A percentile compares a stretch with the other conserved stretches of the same genome.
phyloP scores from a whole-genome alignment of 2,888 invertebrate genomes.

The Pollenia amentaria region DNA sequence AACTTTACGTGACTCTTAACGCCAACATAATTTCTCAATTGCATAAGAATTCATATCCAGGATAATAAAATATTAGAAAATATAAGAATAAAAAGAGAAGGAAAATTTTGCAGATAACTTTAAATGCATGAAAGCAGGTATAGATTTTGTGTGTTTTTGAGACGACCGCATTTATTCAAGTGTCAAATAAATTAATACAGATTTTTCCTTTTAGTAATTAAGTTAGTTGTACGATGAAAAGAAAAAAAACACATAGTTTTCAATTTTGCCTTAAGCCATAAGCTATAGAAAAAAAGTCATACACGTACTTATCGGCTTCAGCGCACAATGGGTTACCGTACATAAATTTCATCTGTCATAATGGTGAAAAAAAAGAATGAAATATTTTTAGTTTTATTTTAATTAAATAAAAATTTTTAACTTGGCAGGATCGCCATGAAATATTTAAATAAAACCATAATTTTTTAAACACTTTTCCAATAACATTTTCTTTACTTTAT shows the following conservation, averaged over 20 bases:
- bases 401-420: too few species aligned
- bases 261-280: constrained; percentile 61
- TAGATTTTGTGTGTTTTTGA: constrained; percentile 35
- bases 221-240: constrained; percentile 79
- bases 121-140: constrained; percentile 38
- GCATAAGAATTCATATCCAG: constrained; percentile 1
- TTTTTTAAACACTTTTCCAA: too few species aligned
- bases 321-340: constrained; percentile 7
- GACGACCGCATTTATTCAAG: constrained; percentile 81
- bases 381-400: too few species aligned
- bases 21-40: constrained; percentile 3
- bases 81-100: neutral
- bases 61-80: constrained; percentile 51
- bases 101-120: constrained; percentile 27
- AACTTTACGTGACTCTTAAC: constrained; percentile 76
- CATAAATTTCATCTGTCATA: neutral
- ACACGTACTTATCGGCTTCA: constrained; percentile 36
- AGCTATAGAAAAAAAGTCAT: constrained; percentile 53
- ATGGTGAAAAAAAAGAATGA: too few species aligned
- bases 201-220: constrained; percentile 78
- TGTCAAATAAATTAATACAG: constrained; percentile 83
- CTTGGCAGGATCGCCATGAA: too few species aligned
- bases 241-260: constrained; percentile 59
- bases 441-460: too few species aligned
- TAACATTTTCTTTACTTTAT: too few species aligned